Evolutionary conservation across 64 coral and sea anemone genomes (phyloP).

Genomic region (Actinia tenebrosa): DNA sequence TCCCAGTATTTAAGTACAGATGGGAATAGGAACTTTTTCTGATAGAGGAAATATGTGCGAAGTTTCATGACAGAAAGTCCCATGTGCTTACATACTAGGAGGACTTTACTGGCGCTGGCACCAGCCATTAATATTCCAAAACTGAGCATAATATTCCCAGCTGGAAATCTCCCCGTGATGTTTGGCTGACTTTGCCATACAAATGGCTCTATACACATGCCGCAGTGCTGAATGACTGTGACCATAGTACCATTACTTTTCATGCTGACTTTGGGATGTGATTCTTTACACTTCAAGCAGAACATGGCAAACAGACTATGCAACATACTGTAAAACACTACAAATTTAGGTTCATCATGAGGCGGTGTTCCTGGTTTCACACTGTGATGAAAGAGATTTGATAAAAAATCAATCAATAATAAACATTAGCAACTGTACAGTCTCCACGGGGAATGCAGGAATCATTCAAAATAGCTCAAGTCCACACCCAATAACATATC

Average conservation of each 20-base stretch:
- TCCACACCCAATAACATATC: no score
- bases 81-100: neutral
- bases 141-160: slow-evolving; percentile 24
- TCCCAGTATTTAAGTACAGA: neutral
- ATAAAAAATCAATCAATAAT: no score
- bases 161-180: neutral
- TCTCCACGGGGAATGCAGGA: no score
- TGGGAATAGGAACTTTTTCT: neutral
- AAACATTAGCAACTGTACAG: no score
- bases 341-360: slow-evolving; percentile 32
- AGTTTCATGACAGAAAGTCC: neutral
- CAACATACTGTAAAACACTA: slow-evolving; percentile 32
- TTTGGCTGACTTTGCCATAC: slow-evolving; percentile 5
- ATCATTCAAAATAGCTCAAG: no score
- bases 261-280: neutral
- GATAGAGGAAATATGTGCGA: slow-evolving; percentile 6
- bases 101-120: neutral
- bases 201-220: neutral
- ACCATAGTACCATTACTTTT: slow-evolving; percentile 18
- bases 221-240: slow-evolving; percentile 17
- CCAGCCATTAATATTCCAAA: neutral
- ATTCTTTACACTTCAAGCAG: slow-evolving; percentile 19
- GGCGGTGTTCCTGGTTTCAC: neutral
- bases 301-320: slow-evolving; percentile 12
- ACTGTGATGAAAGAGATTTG: no score